Percentiles rank a stretch among this genome's conserved stretches.
phyloP scores from a whole-genome alignment of 2,888 invertebrate species.

The Heliconius ethilla region DNA sequence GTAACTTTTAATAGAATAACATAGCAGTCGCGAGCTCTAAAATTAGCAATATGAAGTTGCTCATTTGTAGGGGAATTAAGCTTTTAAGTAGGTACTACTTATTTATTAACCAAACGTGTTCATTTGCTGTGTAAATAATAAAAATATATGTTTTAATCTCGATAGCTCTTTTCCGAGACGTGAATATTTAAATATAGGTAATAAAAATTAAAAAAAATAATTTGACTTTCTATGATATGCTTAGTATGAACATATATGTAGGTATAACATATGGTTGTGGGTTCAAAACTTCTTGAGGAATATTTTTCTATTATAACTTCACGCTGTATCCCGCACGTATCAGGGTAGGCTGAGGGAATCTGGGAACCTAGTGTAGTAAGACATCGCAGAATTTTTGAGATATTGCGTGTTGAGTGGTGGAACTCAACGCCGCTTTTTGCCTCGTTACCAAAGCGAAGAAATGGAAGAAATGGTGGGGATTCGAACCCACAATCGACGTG shows the following conservation, averaged over 20 bases:
- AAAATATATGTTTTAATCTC: neutral
- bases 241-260: neutral
- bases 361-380: neutral
- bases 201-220: neutral
- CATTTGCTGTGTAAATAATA: neutral
- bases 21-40: constrained; percentile 29
- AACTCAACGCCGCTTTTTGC: too few species aligned
- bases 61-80: constrained; percentile 5
- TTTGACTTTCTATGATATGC: neutral
- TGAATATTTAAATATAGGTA: neutral
- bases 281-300: neutral
- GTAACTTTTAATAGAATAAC: constrained; percentile 38
- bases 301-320: neutral
- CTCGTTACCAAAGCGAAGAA: too few species aligned
- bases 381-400: too few species aligned
- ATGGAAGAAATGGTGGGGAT: too few species aligned
- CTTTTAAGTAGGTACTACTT: neutral
- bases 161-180: neutral
- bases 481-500: too few species aligned
- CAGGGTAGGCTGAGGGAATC: neutral
- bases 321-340: neutral
- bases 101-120: neutral
- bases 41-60: constrained; percentile 14
- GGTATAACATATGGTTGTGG: neutral
- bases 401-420: too few species aligned